Base-by-base conservation (phyloP, 1,140 invertebrate species). In the Scaptomyza montana region DNA sequence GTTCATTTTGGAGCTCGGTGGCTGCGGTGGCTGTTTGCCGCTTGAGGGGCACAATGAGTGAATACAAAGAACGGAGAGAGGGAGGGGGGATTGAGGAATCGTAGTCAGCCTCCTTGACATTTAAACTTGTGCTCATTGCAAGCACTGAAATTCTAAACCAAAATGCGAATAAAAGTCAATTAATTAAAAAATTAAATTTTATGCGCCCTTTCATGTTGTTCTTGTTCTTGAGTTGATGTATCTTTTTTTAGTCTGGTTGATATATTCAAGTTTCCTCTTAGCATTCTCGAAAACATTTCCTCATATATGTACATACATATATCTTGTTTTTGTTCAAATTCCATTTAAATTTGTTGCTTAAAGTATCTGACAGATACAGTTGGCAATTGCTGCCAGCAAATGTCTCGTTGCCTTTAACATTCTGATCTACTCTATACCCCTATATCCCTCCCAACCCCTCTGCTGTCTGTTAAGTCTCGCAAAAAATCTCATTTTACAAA, bases 131-230 rank as follows among this genome's bases (percentile, higher is more conserved):
- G 80, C 80, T 77, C 78, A 80, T 77, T 73, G 70, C 70, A 73
- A 67, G 70, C 80, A 41, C 21, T 89, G 84, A 84, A 89, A 89
- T 87, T 80, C 70, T 77, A 89, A 76, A 89, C 84, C 84, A 66
- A 84, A 89, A 89, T 84, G 84, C 84, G 84, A 89, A 89, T 89
- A 89, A 89, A 89, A 89, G 89, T 89, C 84, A 89, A 89, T 89
- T 89, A 89, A 89, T 89, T 89, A 89, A 89, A 89, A 87, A 84
- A 78, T 89, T 79, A 74, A 89, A 89, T 77, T 77, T 43, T 82
- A 89, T 79, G 65, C 33, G 33, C 84, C 73, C 46, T 61, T 74
- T 57, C 25, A 9, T 63, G 51, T 57, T 66, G 47, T 53, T 60
- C 28, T 46, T 2, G 5, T 25, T 53, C 43, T 67, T 74, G 53